Conservation (phyloP, 1,140 invertebrate species). For the Manduca sexta region DNA sequence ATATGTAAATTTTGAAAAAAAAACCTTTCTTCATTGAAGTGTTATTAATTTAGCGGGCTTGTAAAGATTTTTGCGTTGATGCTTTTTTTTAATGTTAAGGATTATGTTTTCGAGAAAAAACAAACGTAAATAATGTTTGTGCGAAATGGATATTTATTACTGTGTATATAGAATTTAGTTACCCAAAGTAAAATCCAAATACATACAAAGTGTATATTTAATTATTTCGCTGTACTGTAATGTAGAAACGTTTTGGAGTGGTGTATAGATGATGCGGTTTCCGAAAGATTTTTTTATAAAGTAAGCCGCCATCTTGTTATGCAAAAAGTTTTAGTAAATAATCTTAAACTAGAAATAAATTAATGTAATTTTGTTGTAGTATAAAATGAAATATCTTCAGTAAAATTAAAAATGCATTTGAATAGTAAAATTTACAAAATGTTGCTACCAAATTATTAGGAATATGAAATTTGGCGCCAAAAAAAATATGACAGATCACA, state of each 20-base stretch:
- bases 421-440: too few relatives aligned
- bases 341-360: too few relatives aligned
- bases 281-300: conserved; percentile 16
- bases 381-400: too few relatives aligned
- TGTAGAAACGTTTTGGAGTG: conserved; percentile 35
- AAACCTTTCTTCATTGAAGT: conserved; percentile 21
- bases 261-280: conserved; percentile 26
- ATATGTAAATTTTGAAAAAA: conserved; percentile 67
- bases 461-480: too few relatives aligned
- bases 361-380: too few relatives aligned
- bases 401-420: too few relatives aligned
- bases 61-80: conserved; percentile 47
- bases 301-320: too few relatives aligned
- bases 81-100: conserved; percentile 18
- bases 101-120: neutral
- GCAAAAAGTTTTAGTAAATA: too few relatives aligned
- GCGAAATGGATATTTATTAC: conserved; percentile 8
- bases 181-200: conserved; percentile 55
- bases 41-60: conserved; percentile 46
- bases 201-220: conserved; percentile 41
- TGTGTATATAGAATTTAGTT: conserved; percentile 64
- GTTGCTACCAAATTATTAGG: too few relatives aligned
- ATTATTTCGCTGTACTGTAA: conserved; percentile 41
- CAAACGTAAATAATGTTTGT: neutral
- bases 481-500: conserved; percentile 3